Base-by-base conservation (phyloP, 1,140 invertebrate species). In the Leguminivora glycinivorella region DNA sequence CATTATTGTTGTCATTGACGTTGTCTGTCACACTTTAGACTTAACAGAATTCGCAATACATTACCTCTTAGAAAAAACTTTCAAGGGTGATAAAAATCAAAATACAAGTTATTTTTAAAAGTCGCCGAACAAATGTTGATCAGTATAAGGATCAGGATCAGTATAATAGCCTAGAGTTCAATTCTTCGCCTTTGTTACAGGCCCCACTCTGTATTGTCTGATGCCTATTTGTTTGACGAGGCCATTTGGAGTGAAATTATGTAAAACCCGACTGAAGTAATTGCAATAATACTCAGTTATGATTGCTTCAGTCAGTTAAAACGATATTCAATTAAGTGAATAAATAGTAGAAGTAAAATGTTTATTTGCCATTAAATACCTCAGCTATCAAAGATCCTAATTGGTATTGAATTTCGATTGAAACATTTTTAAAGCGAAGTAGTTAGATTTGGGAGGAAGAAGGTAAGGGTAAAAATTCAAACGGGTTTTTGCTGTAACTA, bases 371-470 rank as follows among this genome's bases (percentile, higher is more conserved):
- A n/a, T 17, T 0, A 63, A 63, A 63, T 24, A 19, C n/a, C 58
- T 26, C n/a, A 1, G 58, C 58, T 14, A 63, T 63, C 58, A 63
- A 63, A 63, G 25, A 31, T 63, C 26, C 58, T 63, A 63, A 63
- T 63, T 63, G 58, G 25, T 63, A 63, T 63, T 63, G 58, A n/a
- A 63, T 63, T 63, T 34, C 25, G 58, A 63, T 34, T 34, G 29
- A 17, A 63, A 63, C 58, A 31, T 63, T 63, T 63, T 63, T 63
- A 31, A 52, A 22, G 47, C 40, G n/a, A 17, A 43, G 17, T 43
- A 43, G n/a, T 14, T 43, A n/a, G 4, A 43, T 14, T n/a, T 38
- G 34, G 34, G 14, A 38, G 34, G 34, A 12, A 12, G 6, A 2
- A 43, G 34, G 10, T 14, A 4, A 4, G 4, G 40, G 7, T n/a